Evolutionary conservation across 2,797 vertebrate genomes (phyloP), one percentile per base, ranked within the genome.

Genomic region (Somateria mollissima): DNA sequence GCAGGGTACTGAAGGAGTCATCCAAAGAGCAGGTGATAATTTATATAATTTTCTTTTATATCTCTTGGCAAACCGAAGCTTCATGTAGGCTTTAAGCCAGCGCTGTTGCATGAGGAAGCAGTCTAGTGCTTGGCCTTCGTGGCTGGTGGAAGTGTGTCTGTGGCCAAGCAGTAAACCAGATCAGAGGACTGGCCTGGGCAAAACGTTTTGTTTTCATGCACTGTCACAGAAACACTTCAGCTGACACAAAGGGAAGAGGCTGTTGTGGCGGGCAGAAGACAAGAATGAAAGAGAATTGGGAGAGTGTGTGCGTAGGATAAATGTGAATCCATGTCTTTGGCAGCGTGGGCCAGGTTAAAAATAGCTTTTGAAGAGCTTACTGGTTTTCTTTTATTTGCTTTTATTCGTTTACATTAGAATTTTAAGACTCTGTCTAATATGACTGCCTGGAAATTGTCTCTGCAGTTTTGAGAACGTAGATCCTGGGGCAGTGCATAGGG

Each of bases 11-110:
- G 79, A 90, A 90, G 86, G 89, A 94, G 57, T 74, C 65, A 54
- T 71, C 60, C 51, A 89, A 72, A 72, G 54, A 89, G 41, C 73
- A 75, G 69, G 57, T 93, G 69, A 83, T 89, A 89, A 57, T 82
- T 92, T 84, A 34, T 34, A 13, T 75, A 32, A 53, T 80, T 89
- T 85, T 83, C 25, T 80, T 87, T 62, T 80, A n/a, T 84, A 65
- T 80, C 54, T 83, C 41, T 84, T 93, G 83, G 74, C 74, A 90
- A 11, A 36, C 45, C 78, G 72, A 57, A 89, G 41, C 17, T 88
- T 90, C 25, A 9, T n/a, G 34, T 75, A 71, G 83, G 54, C 69
- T 80, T 83, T 27, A 34, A 54, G 81, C 75, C 78, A 90, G 61
- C 1, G 0, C 36, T 84, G 49, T 85, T 89, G 65, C 69, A 13